These are phyloP conservation scores for Corythornis cristatus DNA, from an alignment of 2,113 vertebrate species.

Conservation along the genomic window DNA sequence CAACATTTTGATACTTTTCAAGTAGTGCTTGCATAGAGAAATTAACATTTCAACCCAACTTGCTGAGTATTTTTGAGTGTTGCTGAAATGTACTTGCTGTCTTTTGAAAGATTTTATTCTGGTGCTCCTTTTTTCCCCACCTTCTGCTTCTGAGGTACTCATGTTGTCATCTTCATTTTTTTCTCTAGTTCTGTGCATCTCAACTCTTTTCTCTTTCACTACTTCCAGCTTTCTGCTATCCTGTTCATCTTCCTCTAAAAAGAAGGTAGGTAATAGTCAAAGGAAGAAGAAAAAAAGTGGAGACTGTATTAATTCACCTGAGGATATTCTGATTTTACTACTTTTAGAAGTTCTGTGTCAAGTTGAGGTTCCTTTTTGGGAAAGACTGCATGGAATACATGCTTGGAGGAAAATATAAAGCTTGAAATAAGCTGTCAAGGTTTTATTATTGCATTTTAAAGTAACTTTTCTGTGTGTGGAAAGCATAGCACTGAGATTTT, in stretches of 20 bases:
- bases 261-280: constrained; percentile 59
- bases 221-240: constrained; percentile 45
- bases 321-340: not conserved
- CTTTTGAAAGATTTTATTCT: not conserved
- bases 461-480: not conserved
- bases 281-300: not conserved
- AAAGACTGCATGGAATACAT: not conserved
- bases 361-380: not conserved
- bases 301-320: not conserved
- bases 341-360: not conserved
- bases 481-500: not conserved
- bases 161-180: constrained; percentile 19
- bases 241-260: constrained; percentile 48
- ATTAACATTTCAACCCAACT: not conserved
- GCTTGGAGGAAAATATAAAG: not conserved
- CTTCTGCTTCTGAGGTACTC: not conserved
- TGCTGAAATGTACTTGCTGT: not conserved
- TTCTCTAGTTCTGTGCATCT: not conserved
- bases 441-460: not conserved
- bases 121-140: not conserved
- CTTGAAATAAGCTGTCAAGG: not conserved
- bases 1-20: not conserved
- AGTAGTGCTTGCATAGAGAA: not conserved
- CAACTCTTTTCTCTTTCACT: constrained; percentile 42
- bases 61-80: not conserved